Evolutionary conservation across 2,888 invertebrate species (phyloP), one percentile per base, ranked within the genome.

Genomic region (Lithophane ornitopus): DNA sequence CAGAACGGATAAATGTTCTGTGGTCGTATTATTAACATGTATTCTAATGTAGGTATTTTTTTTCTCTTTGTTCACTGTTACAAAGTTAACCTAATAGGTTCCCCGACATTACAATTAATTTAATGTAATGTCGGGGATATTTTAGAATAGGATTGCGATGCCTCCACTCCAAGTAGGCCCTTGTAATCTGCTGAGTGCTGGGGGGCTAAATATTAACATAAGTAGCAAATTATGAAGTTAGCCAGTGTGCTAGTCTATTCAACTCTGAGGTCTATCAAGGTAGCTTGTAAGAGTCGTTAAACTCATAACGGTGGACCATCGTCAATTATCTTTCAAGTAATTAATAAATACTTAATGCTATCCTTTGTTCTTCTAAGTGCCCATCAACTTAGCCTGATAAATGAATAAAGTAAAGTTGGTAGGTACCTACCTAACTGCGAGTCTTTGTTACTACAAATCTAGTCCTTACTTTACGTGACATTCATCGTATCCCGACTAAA

Each of bases 361-460:
- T 34, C 7, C 34, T 67, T 67, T 54, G 66, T 54, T 67, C 52
- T 66, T 16, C 22, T 67, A 54, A 34, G 16, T 54, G 11, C 54
- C 7, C n/a, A 54, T 7, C 16, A 54, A 67, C 34, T 66, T 66
- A 19, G 19, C 34, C 3, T 54, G n/a, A 54, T 67, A 54, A 39
- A 39, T 54, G 3, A 54, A 66, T 22, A 65, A 22, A 34, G 34
- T 28, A 14, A 1, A 3, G 26, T 65, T 19, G 6, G 26, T 65
- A 26, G 6, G 26, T 46, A 46, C 2, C 0, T 62, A 16, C 22
- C 22, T 22, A 28, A 49, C 22, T 66, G 28, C 1, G 34, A n/a
- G n/a, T 66, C 16, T 22, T 22, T 66, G 22, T 62, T 54, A 26
- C 12, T n/a, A 54, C 12, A 54, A 16, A 54, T 54, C n/a, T n/a